A percentile compares a stretch with the other conserved stretches of the same genome.
Conservation (phyloP, 2,888 invertebrate species). For the Arge pagana region DNA sequence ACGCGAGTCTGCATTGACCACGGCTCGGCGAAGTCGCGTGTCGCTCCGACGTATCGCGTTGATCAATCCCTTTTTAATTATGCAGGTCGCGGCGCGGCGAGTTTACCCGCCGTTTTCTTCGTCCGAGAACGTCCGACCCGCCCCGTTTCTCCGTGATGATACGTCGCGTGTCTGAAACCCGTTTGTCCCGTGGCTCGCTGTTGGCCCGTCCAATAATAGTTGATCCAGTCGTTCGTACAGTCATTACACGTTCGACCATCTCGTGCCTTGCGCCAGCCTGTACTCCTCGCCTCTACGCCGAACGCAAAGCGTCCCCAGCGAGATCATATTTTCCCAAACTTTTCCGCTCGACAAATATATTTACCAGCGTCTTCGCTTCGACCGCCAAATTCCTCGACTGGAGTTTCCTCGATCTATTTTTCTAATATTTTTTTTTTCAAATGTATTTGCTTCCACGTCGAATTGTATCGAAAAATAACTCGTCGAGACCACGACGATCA, state of each 20-base stretch:
- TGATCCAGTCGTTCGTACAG: conserved; percentile 12
- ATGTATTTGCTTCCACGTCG: no score
- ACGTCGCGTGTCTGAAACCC: conserved; percentile 17
- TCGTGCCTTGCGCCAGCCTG: background rate
- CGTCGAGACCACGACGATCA: no score
- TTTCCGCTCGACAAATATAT: no score
- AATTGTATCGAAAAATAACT: no score
- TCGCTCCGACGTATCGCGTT: conserved; percentile 7
- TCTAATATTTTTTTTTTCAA: no score
- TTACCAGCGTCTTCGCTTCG: no score
- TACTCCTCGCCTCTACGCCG: background rate
- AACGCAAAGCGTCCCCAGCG: background rate
- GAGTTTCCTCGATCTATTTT: no score
- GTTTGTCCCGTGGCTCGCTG: conserved; percentile 18
- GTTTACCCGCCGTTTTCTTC: conserved; percentile 3
- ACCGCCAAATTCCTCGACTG: no score
- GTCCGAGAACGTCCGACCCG: background rate
- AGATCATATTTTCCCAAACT: no score
- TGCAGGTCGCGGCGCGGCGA: conserved; percentile 13
- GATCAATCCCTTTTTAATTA: conserved; percentile 20
- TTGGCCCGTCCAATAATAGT: conserved; percentile 15
- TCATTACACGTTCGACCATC: background rate
- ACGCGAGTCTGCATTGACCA: conserved; percentile 1
- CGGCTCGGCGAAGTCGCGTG: conserved; percentile 11
- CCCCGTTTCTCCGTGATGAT: conserved; percentile 16